phyloP scores from a whole-genome alignment of 2,113 vertebrate genomes.

The Rhabdomys dilectus region DNA sequence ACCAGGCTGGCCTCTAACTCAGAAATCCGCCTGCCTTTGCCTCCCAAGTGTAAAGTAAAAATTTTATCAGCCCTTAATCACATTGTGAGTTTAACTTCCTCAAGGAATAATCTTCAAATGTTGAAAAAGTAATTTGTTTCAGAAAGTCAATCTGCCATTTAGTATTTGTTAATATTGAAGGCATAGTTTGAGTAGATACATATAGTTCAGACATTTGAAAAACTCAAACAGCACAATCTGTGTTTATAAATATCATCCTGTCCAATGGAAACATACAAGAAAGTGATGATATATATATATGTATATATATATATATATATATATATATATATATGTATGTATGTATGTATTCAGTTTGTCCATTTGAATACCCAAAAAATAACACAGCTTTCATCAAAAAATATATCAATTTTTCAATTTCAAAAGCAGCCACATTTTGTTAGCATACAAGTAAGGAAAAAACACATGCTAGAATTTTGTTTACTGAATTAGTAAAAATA shows the following conservation, averaged over 20 bases:
- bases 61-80: neutral
- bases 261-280: neutral
- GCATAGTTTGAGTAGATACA: neutral
- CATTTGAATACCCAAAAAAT: neutral
- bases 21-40: too few relatives aligned
- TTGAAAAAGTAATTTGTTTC: neutral
- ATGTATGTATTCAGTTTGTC: neutral
- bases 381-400: neutral
- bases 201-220: neutral
- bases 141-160: neutral
- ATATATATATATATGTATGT: too few relatives aligned
- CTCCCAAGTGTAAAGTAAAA: too few relatives aligned
- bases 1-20: too few relatives aligned
- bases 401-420: neutral
- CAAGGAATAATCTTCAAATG: neutral
- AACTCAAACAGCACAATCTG: neutral
- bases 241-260: neutral
- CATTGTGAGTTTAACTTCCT: neutral
- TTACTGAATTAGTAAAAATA: neutral
- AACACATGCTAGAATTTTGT: neutral
- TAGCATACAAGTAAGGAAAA: neutral
- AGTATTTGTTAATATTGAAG: neutral
- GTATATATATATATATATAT: too few relatives aligned
- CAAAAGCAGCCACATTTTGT: neutral
- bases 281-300: neutral